A percentile compares a stretch with the other conserved stretches of the same genome.
phyloP scores from a whole-genome alignment of 2,888 invertebrate species.

The Euphydryas editha region DNA sequence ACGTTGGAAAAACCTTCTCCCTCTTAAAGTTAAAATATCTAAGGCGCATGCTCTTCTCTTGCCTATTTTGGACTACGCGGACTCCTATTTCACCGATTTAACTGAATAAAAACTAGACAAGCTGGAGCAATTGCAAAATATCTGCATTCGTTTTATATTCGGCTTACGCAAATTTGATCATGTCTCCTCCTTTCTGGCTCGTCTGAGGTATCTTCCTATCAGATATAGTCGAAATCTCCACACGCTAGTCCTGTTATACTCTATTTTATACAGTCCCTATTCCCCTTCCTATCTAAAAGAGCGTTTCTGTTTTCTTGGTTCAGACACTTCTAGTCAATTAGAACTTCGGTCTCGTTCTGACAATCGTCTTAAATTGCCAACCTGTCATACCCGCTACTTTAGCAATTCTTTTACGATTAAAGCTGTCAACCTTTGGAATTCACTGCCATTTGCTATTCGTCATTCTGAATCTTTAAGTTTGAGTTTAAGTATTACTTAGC shows the following conservation, averaged over 20 bases:
- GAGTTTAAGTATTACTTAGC: not conserved
- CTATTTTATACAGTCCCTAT: slow-evolving; percentile 8
- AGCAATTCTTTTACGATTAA: not conserved
- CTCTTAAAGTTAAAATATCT: not conserved
- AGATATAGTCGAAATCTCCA: slow-evolving; percentile 13
- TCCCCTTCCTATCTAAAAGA: slow-evolving; percentile 11
- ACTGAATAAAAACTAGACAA: not conserved
- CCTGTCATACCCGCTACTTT: not conserved
- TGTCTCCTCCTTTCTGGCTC: slow-evolving; percentile 9
- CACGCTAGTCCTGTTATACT: slow-evolving; percentile 1
- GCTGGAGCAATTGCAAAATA: not conserved
- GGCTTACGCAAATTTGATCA: slow-evolving; percentile 13
- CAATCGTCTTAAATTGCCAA: not conserved
- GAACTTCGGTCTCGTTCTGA: not conserved
- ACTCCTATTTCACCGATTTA: not conserved
- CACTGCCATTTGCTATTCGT: not conserved
- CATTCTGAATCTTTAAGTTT: not conserved
- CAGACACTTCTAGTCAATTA: not conserved
- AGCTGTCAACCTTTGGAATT: not conserved
- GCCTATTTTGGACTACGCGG: not conserved
- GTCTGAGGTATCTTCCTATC: slow-evolving; percentile 25
- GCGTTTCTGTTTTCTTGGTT: not conserved
- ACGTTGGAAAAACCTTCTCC: not conserved
- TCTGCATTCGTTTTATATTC: not conserved
- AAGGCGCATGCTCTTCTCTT: not conserved